These are phyloP conservation scores for Cervus canadensis DNA, from an alignment of 2,113 vertebrate genomes.

Conservation along the genomic window DNA sequence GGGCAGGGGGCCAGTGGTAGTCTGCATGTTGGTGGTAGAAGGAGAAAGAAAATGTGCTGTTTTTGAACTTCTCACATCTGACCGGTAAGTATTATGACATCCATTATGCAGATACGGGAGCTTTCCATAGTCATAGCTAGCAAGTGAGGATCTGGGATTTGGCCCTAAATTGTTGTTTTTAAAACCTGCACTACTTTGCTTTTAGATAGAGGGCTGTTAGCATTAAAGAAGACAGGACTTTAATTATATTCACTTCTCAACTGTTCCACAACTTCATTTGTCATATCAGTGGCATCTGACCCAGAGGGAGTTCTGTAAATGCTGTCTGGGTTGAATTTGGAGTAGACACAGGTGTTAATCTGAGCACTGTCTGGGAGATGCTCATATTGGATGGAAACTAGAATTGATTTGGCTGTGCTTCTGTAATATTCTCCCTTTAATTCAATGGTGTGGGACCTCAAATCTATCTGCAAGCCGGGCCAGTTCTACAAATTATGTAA, in stretches of 20 bases:
- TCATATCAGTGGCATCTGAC: not conserved
- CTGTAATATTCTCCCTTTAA: not conserved
- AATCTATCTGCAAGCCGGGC: not conserved
- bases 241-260: not conserved
- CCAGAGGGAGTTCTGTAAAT: not conserved
- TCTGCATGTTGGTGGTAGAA: not conserved
- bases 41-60: not conserved
- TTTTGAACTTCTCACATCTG: not conserved
- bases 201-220: not conserved
- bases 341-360: not conserved
- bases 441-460: constrained; percentile 13
- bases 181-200: not conserved
- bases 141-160: not conserved
- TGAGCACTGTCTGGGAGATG: not conserved
- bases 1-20: not conserved
- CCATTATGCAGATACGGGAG: not conserved
- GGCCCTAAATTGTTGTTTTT: not conserved
- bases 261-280: not conserved
- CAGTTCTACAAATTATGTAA: constrained; percentile 51
- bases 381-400: not conserved
- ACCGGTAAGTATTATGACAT: not conserved
- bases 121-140: not conserved
- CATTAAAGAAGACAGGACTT: not conserved
- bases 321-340: not conserved
- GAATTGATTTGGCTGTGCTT: not conserved